These are phyloP conservation scores for Aphis craccivora DNA, from an alignment of 1,140 invertebrate genomes.

Conservation along the genomic window DNA sequence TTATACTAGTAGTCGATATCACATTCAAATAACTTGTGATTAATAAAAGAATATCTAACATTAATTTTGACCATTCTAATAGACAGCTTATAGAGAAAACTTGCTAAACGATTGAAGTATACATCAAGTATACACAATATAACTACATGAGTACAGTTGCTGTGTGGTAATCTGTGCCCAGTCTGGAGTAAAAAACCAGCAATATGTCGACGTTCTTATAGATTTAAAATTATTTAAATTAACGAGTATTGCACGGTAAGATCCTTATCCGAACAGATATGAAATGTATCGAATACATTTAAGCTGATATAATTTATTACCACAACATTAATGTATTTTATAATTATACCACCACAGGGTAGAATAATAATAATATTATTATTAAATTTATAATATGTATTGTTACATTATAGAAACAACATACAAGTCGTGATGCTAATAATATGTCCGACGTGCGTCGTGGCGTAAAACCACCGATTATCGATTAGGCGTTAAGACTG, in stretches of 20 bases:
- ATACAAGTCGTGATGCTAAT: neutral
- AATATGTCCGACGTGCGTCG: neutral
- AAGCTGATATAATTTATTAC: neutral
- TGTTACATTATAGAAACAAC: neutral
- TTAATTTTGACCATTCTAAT: neutral
- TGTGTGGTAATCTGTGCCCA: neutral
- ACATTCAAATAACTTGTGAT: no score
- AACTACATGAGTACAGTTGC: neutral
- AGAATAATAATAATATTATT: neutral
- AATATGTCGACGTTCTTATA: neutral
- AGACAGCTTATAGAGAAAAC: neutral
- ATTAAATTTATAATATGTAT: neutral
- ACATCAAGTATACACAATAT: no score
- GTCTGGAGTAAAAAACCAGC: neutral
- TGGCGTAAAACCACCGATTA: neutral
- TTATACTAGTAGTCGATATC: no score
- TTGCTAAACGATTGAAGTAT: neutral
- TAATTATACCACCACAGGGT: neutral
- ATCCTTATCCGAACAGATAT: neutral
- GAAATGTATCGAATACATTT: neutral
- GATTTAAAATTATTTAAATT: neutral
- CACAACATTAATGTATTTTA: neutral
- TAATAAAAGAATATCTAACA: neutral
- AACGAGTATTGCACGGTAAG: neutral
- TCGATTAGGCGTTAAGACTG: neutral